phyloP scores from a whole-genome alignment of 2,888 invertebrate species.

The Sicus ferrugineus region DNA sequence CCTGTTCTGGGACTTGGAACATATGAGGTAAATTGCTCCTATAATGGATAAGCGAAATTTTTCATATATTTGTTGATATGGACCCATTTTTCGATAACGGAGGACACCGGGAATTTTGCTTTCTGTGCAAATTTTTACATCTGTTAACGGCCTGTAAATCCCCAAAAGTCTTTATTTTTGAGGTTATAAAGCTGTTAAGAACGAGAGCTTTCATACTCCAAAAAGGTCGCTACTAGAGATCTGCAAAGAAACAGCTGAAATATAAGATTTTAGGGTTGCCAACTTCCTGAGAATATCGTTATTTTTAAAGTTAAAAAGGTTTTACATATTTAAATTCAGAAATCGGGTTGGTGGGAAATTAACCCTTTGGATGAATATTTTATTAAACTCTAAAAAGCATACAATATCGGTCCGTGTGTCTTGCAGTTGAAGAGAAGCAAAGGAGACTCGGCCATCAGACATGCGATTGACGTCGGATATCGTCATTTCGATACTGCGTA shows the following conservation, averaged over 20 bases:
- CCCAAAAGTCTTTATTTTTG: background rate
- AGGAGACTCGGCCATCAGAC: conserved; percentile 71
- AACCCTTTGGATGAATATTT: too few relatives aligned
- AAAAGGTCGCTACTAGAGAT: too few relatives aligned
- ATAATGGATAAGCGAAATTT: background rate
- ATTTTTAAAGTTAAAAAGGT: too few relatives aligned
- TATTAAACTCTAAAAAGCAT: background rate
- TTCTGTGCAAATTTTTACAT: too few relatives aligned
- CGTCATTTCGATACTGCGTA: conserved; percentile 73
- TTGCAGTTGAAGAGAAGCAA: conserved; percentile 71
- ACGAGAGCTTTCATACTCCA: too few relatives aligned
- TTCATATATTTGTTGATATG: too few relatives aligned
- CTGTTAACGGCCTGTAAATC: too few relatives aligned
- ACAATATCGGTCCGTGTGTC: background rate
- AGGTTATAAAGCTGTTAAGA: background rate
- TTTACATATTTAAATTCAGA: conserved; percentile 5
- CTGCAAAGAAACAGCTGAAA: too few relatives aligned
- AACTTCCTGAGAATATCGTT: too few relatives aligned
- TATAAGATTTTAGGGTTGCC: too few relatives aligned
- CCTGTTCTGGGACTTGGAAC: conserved; percentile 73
- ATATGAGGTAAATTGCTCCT: conserved; percentile 66
- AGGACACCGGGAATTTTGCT: too few relatives aligned
- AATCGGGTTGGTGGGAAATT: background rate
- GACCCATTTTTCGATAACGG: too few relatives aligned
- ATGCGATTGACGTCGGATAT: conserved; percentile 77